Evolutionary conservation across 1,140 invertebrate genomes (phyloP).

Genomic region (Spodoptera litura): DNA sequence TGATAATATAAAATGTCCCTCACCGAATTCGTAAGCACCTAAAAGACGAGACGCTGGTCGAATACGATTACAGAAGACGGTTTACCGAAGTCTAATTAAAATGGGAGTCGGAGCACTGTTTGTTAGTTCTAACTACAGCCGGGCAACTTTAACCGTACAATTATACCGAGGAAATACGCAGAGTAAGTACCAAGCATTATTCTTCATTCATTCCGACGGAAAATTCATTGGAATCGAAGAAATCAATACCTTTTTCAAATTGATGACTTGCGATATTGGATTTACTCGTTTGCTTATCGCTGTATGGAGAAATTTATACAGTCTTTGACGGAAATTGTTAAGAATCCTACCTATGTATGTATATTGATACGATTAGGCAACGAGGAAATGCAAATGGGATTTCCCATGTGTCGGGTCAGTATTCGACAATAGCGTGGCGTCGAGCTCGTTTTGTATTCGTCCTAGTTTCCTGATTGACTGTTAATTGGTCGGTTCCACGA

Average conservation of each 20-base stretch:
- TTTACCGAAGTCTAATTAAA: conserved; percentile 20
- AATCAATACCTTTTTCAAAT: conserved; percentile 49
- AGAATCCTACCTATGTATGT: conserved; percentile 19
- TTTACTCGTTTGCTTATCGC: conserved; percentile 56
- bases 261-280: conserved; percentile 59
- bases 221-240: conserved; percentile 42
- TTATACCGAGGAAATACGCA: conserved; percentile 17
- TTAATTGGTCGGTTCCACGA: conserved; percentile 33
- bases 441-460: background rate
- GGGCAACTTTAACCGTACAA: conserved; percentile 26
- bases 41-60: background rate
- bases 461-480: conserved; percentile 41
- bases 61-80: conserved; percentile 11
- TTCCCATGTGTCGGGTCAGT: background rate
- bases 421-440: background rate
- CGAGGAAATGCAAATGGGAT: conserved; percentile 42
- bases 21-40: background rate
- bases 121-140: conserved; percentile 21
- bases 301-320: conserved; percentile 50
- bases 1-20: background rate
- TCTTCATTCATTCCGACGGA: conserved; percentile 39
- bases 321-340: conserved; percentile 44
- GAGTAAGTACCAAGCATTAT: conserved; percentile 26
- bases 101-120: conserved; percentile 16
- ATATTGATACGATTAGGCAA: conserved; percentile 46